Base-by-base conservation (phyloP, 2,113 vertebrate species). In the Lethenteron reissneri region DNA sequence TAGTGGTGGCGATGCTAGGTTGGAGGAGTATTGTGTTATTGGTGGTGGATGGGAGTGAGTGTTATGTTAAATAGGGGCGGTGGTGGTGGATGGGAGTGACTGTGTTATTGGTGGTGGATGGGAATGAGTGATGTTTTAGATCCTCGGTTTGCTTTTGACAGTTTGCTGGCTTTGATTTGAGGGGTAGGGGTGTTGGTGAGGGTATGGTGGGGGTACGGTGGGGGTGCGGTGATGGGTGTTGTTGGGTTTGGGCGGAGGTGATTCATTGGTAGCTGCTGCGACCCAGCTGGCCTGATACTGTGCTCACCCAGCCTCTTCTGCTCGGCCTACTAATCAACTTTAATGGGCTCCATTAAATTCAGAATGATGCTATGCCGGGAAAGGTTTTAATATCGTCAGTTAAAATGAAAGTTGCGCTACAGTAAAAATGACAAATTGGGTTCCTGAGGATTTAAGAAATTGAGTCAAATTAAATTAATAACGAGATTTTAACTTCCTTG, bases 271-370 rank as follows among this genome's bases (percentile, higher is more conserved):
- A 21, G 8, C 8, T 11, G 64, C 9, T 9, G 8, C 64, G 25
- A 21, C 64, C n/a, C n/a, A 10, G n/a, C n/a, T 68, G n/a, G 9
- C 8, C 8, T 68, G 64, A 68, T 68, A 68, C 64, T 17, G 25
- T n/a, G 64, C 25, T 68, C 25, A 17, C 10, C 64, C 25, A 21
- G 25, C 64, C 64, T 25, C 10, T 17, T 8, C n/a, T 68, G 64
- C 64, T 25, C 9, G 25, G 64, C 64, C 10, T 25, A 68, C 64
- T 17, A 68, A 68, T 68, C 64, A 68, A 68, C 8, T 25, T 68
- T 68, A 68, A 68, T 68, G 25, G 64, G 64, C n/a, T 68, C 25
- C 64, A 68, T 68, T 68, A 68, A 68, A 68, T 68, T 68, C n/a
- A 21, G 64, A 68, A 68, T 68, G 64, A 68, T 68, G 25, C 64